Conservation (phyloP, 2,797 vertebrate genomes). For the Alosa sapidissima region DNA sequence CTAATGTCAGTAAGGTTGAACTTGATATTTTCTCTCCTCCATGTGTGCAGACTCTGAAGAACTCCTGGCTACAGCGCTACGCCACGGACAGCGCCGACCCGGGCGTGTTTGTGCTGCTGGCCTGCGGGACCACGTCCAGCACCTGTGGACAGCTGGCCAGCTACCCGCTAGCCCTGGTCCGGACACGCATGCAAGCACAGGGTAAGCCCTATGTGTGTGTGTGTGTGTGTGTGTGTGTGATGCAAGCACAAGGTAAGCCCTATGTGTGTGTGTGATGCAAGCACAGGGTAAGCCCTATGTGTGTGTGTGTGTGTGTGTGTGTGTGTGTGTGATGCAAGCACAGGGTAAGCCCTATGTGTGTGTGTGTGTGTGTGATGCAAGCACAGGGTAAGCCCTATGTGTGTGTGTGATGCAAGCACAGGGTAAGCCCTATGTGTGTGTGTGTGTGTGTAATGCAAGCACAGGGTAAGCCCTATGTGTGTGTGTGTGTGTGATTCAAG, state of each 20-base stretch:
- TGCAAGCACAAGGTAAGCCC: slow-evolving; percentile 95
- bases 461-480: slow-evolving; percentile 82
- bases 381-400: no score
- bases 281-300: no score
- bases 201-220: slow-evolving; percentile 71
- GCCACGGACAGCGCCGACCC: slow-evolving; percentile 91
- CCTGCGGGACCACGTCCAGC: slow-evolving; percentile 94
- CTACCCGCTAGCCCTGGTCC: slow-evolving; percentile 92
- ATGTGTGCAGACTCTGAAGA: slow-evolving; percentile 86
- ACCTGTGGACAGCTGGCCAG: slow-evolving; percentile 94
- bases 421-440: no score
- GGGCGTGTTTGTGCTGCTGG: slow-evolving; percentile 91
- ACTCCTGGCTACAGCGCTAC: slow-evolving; percentile 86
- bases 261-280: accelerated
- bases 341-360: slow-evolving; percentile 83
- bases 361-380: neutral
- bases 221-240: slow-evolving; percentile 49
- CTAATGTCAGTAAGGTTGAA: neutral
- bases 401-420: no score
- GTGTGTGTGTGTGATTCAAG: neutral
- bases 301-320: neutral
- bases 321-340: slow-evolving; percentile 81
- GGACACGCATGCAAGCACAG: slow-evolving; percentile 97
- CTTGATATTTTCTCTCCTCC: neutral
- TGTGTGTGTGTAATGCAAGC: slow-evolving; percentile 82